Conservation (phyloP, 1,140 invertebrate species). For the Geopemphigus sp. region DNA sequence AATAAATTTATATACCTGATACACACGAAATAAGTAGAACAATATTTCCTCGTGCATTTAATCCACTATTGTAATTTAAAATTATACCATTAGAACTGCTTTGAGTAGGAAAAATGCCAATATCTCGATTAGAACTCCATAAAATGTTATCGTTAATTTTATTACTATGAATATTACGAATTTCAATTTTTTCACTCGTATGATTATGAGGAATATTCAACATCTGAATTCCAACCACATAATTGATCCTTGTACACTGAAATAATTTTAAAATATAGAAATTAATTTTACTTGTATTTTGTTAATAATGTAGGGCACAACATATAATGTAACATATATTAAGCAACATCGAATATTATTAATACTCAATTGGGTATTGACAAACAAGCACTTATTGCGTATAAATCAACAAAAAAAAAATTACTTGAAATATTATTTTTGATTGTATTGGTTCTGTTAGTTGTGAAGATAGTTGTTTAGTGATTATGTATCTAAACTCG, state of each 20-base stretch:
- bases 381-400: too few species aligned
- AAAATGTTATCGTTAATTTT: conserved; percentile 61
- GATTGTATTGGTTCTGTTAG: conserved; percentile 22
- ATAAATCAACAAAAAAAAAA: neutral
- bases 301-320: too few species aligned
- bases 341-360: too few species aligned
- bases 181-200: conserved; percentile 76
- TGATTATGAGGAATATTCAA: conserved; percentile 84
- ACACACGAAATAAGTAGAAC: conserved; percentile 72
- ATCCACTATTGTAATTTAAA: conserved; percentile 78
- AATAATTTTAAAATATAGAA: neutral
- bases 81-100: conserved; percentile 80
- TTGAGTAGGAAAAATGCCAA: conserved; percentile 81
- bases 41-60: conserved; percentile 72
- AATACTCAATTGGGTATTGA: too few species aligned
- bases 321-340: too few species aligned
- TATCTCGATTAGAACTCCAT: conserved; percentile 79
- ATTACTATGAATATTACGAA: conserved; percentile 65
- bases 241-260: conserved; percentile 54
- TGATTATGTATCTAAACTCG: conserved; percentile 36
- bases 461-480: conserved; percentile 31
- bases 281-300: neutral
- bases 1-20: conserved; percentile 51
- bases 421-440: conserved; percentile 39
- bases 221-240: conserved; percentile 76